Conservation (phyloP, 2,113 vertebrate species). For the Promerops cafer region DNA sequence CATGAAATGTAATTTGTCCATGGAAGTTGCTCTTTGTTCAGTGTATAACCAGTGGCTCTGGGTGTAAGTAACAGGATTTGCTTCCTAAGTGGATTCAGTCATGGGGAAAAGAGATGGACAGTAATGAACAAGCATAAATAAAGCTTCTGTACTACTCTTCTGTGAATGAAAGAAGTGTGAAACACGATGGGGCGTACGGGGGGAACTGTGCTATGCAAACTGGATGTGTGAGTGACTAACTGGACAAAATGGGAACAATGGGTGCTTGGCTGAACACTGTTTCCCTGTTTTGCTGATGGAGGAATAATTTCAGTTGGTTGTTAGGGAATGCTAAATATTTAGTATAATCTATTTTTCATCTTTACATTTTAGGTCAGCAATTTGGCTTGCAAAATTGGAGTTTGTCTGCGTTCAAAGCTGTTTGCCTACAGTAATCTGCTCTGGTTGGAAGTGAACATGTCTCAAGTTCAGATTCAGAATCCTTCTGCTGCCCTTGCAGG, state of each 20-base stretch:
- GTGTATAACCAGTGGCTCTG: background rate
- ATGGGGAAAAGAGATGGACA: background rate
- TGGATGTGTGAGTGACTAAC: background rate
- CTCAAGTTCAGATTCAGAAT: constrained; percentile 91
- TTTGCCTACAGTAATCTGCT: constrained; percentile 68
- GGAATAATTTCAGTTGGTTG: background rate
- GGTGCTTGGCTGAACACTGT: background rate
- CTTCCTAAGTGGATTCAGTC: background rate
- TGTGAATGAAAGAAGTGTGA: background rate
- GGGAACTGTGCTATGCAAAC: background rate
- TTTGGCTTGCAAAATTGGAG: constrained; percentile 69
- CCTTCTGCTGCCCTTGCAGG: constrained; percentile 74
- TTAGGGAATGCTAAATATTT: constrained; percentile 29
- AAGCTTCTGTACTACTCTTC: background rate
- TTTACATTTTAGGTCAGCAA: constrained; percentile 69
- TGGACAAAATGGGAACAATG: background rate
- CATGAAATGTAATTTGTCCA: background rate
- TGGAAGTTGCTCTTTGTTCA: background rate
- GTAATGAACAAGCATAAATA: background rate
- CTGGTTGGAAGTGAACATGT: constrained; percentile 83
- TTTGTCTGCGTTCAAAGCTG: constrained; percentile 71
- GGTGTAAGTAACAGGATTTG: constrained; percentile 3
- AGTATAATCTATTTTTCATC: constrained; percentile 39
- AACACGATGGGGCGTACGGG: background rate
- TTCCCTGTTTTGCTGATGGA: background rate